Percentiles rank a stretch among this genome's conserved stretches.
These are phyloP conservation scores for Gordius sp. DNA, from an alignment of 2,888 invertebrate species.

Conservation along the genomic window DNA sequence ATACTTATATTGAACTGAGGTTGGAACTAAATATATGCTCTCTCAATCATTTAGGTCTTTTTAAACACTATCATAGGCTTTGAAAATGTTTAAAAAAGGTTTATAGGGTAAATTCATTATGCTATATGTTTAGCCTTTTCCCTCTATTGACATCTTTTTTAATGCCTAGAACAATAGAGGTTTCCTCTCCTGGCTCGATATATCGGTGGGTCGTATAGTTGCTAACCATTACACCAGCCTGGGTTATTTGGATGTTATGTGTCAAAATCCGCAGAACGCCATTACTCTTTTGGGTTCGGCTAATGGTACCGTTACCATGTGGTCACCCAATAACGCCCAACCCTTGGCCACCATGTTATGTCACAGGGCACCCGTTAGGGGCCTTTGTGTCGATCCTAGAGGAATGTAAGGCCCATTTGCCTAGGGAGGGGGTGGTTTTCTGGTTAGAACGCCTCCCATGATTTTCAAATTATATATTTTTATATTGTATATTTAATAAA, in stretches of 20 bases:
- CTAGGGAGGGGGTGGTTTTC: neutral
- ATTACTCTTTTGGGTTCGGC: constrained; percentile 62
- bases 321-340: constrained; percentile 53
- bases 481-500: neutral
- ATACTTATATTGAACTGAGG: no score
- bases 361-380: constrained; percentile 51
- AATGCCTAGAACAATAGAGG: constrained; percentile 32
- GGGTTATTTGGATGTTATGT: constrained; percentile 48
- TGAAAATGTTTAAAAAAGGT: no score
- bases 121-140: no score
- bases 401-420: constrained; percentile 42
- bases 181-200: constrained; percentile 65
- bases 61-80: no score
- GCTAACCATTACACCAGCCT: constrained; percentile 46
- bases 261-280: constrained; percentile 78
- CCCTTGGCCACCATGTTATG: constrained; percentile 70
- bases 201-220: constrained; percentile 67
- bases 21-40: no score
- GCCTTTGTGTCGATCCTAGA: constrained; percentile 51
- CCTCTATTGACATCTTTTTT: neutral
- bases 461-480: neutral
- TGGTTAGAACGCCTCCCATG: neutral
- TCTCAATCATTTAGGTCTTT: no score
- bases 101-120: no score
- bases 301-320: constrained; percentile 63